Percentiles rank a stretch among this genome's conserved stretches.
Conservation (phyloP, 1,140 invertebrate genomes). For the Megathymus violae region DNA sequence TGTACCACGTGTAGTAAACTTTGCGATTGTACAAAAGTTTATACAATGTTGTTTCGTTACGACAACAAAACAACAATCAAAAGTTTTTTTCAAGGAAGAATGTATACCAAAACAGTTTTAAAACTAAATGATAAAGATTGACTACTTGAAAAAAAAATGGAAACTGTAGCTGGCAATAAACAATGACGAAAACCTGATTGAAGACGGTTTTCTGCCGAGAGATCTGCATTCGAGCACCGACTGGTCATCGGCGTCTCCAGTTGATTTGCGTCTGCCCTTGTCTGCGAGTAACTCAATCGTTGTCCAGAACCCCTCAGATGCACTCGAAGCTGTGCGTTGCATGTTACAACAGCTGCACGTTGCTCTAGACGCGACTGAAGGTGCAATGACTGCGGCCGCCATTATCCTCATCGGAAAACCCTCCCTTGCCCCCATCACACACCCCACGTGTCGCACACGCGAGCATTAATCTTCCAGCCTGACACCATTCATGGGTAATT, state of each 20-base stretch:
- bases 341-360: slow-evolving; percentile 62
- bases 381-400: slow-evolving; percentile 77
- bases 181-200: slow-evolving; percentile 55
- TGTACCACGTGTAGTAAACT: too few species aligned
- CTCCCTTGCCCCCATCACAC: slow-evolving; percentile 49
- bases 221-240: slow-evolving; percentile 38
- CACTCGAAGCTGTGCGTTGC: slow-evolving; percentile 70
- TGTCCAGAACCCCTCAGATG: slow-evolving; percentile 80
- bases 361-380: slow-evolving; percentile 58
- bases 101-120: too few species aligned
- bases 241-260: slow-evolving; percentile 61
- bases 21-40: too few species aligned
- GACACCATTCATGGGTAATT: slow-evolving; percentile 65
- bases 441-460: slow-evolving; percentile 70
- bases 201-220: slow-evolving; percentile 53
- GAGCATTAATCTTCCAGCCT: slow-evolving; percentile 72
- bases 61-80: too few species aligned
- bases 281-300: slow-evolving; percentile 81
- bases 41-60: too few species aligned
- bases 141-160: too few species aligned
- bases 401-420: slow-evolving; percentile 53
- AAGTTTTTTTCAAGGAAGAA: too few species aligned
- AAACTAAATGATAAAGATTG: too few species aligned
- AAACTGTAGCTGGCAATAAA: too few species aligned
- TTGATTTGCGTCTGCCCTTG: slow-evolving; percentile 63